Conservation (phyloP, 2,797 vertebrate species). For the Hephaestus fuliginosus region DNA sequence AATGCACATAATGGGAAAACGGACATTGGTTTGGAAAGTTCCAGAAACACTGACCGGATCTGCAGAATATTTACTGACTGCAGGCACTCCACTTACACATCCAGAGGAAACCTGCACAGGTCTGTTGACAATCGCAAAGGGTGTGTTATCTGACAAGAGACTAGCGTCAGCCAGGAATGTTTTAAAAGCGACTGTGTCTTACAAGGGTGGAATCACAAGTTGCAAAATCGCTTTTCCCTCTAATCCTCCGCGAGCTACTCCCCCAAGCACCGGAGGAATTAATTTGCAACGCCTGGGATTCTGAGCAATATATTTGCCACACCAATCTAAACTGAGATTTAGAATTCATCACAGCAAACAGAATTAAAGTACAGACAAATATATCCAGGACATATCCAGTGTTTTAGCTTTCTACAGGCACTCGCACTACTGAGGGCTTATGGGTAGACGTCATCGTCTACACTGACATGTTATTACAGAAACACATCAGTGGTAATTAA, state of each 20-base stretch:
- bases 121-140: background rate
- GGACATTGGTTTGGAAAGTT: conserved; percentile 27
- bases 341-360: conserved; percentile 30
- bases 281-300: conserved; percentile 38
- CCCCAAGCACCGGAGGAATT: conserved; percentile 40
- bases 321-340: conserved; percentile 44
- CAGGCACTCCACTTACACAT: background rate
- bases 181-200: background rate
- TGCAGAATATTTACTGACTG: conserved; percentile 15
- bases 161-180: conserved; percentile 19
- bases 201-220: conserved; percentile 37
- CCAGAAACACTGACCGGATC: conserved; percentile 23
- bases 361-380: conserved; percentile 10
- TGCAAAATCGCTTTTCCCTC: conserved; percentile 23
- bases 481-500: background rate
- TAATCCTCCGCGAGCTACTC: conserved; percentile 48
- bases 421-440: background rate
- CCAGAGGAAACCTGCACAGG: background rate
- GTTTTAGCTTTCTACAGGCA: background rate
- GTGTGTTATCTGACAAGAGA: conserved; percentile 28
- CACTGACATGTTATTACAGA: background rate
- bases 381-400: background rate
- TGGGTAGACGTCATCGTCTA: background rate
- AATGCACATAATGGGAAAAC: conserved; percentile 36
- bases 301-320: conserved; percentile 47